Evolutionary conservation across 2,888 invertebrate genomes (phyloP), one percentile per base, ranked within the genome.

Genomic region (Eristalis pertinax): DNA sequence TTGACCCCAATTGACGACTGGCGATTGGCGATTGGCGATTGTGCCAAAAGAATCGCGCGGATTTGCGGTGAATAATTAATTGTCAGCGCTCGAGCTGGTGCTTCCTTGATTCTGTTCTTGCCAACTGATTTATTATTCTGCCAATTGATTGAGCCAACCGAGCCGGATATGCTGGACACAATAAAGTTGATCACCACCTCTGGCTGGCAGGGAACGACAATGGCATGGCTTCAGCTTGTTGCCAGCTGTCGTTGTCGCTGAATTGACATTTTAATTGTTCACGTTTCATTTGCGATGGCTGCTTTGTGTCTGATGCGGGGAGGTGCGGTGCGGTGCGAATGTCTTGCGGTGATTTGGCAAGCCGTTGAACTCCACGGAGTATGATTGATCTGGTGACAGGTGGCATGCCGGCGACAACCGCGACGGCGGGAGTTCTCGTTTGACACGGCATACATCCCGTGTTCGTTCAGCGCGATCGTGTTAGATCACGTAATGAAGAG

Each of bases 51-150:
- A 81, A 77, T 70, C 73, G 62, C 78, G 56, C 74, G 74, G 65
- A 78, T 75, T 83, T 67, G 70, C 65, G 43, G 19, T 79, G 86
- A 86, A 86, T 83, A 83, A 86, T 79, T 83, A 83, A 86, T 83
- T 43, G 73, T 15, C 24, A 63, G 62, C 65, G 8, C 75, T n/a
- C 29, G 50, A 7, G 50, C 8, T 19, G 82, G 43, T 70, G 77
- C 65, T 82, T 86, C 82, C 85, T 82, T 64, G 78, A 82, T 65
- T 50, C 19, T 65, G 64, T 70, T 56, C 81, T 77, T 56, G 74
- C 70, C 82, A 74, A 64, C 32, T 73, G 68, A 73, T 85, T 85
- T 65, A 82, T 82, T 85, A 85, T 65, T 81, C 69, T 32, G 68
- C 62, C 60, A 72, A 72, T 24, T 63, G 73, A 84, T 75, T 63